phyloP scores from a whole-genome alignment of 2,113 vertebrate genomes.

The Porphyrio hochstetteri region DNA sequence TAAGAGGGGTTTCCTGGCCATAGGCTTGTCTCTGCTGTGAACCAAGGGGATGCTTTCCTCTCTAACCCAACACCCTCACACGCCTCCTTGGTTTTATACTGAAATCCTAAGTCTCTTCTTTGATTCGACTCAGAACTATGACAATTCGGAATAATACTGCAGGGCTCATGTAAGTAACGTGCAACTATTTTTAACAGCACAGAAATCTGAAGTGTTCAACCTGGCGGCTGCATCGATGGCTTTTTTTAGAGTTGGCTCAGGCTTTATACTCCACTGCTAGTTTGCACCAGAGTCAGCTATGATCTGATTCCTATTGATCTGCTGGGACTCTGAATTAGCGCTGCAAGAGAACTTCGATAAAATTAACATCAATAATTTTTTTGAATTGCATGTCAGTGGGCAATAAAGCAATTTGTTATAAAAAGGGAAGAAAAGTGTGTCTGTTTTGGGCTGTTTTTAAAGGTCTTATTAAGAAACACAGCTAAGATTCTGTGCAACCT shows the following conservation, averaged over 20 bases:
- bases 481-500: not conserved
- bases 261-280: not conserved
- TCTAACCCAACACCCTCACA: not conserved
- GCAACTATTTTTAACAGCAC: not conserved
- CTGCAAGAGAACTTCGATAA: not conserved
- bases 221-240: not conserved
- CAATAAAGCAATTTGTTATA: not conserved
- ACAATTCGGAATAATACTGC: not conserved
- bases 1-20: not conserved
- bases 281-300: not conserved
- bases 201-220: not conserved
- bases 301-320: slow-evolving; percentile 19
- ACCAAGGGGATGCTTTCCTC: not conserved
- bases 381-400: not conserved
- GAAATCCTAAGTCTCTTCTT: not conserved
- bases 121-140: not conserved
- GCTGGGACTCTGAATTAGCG: slow-evolving; percentile 1
- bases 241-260: not conserved
- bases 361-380: not conserved
- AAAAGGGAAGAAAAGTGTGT: not conserved
- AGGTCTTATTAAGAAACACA: not conserved
- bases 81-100: not conserved
- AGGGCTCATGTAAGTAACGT: not conserved
- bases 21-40: not conserved
- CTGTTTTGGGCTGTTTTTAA: not conserved